Percentiles rank a stretch among this genome's conserved stretches.
Conservation (phyloP, 2,797 vertebrate species). For the Crocidura indochinensis region DNA sequence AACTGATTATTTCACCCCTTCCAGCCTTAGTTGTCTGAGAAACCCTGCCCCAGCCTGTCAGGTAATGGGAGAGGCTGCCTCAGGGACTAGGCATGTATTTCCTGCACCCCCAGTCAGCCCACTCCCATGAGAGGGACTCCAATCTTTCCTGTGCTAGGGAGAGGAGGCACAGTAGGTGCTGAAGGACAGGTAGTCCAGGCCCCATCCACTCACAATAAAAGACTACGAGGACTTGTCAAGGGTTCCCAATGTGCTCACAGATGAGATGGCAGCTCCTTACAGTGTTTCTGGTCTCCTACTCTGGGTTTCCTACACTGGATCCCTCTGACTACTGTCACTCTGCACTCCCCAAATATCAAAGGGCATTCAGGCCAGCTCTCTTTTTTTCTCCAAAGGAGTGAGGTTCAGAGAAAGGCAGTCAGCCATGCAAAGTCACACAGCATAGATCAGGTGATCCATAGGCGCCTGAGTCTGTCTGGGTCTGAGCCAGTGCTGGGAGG, state of each 20-base stretch:
- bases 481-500: not conserved
- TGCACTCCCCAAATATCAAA: not conserved
- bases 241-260: too few species aligned
- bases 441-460: fast-evolving
- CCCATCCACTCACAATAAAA: fast-evolving
- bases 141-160: not conserved
- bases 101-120: not conserved
- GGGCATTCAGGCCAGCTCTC: not conserved
- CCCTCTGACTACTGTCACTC: not conserved
- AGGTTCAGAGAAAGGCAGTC: slow-evolving; percentile 28
- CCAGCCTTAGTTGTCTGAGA: not conserved
- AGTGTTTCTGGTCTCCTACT: not conserved
- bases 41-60: not conserved
- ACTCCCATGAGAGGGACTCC: too few species aligned
- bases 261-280: not conserved
- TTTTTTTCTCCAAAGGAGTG: not conserved
- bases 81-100: not conserved
- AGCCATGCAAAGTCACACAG: not conserved
- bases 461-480: not conserved
- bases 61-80: not conserved
- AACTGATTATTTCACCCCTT: not conserved
- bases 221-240: not conserved
- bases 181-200: not conserved
- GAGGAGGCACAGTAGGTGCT: not conserved
- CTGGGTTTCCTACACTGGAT: not conserved